Conservation (phyloP, 2,797 vertebrate species). For the Falco biarmicus region DNA sequence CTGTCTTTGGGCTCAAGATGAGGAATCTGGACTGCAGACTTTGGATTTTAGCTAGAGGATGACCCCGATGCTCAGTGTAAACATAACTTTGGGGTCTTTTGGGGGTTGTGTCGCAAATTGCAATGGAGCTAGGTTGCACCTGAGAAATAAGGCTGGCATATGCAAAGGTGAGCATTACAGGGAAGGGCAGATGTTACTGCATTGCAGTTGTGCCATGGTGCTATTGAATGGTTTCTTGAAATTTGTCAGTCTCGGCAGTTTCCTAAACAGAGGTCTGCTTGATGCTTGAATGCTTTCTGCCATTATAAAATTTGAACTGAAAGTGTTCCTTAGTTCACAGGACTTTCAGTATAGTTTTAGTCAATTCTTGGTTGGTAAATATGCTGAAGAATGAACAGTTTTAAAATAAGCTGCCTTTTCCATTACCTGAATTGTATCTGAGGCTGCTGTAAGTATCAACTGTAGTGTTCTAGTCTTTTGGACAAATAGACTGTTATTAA, state of each 20-base stretch:
- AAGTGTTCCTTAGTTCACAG: background rate
- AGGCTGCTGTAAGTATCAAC: background rate
- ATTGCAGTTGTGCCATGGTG: background rate
- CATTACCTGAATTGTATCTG: background rate
- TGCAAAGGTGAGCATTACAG: background rate
- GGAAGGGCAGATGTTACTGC: background rate
- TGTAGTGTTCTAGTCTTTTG: background rate
- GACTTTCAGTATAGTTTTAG: background rate
- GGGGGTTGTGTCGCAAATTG: background rate
- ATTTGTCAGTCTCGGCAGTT: background rate
- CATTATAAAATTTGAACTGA: background rate
- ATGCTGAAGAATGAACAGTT: background rate
- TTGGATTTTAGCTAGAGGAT: background rate
- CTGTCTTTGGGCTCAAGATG: background rate
- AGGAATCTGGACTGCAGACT: background rate
- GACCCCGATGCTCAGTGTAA: background rate
- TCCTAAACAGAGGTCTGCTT: background rate
- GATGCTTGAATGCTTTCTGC: background rate
- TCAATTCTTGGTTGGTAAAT: background rate
- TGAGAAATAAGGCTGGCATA: background rate
- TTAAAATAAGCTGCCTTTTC: background rate
- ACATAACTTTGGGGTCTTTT: background rate
- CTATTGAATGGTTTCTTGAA: background rate
- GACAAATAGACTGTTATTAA: background rate
- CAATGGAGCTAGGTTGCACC: background rate